phyloP scores from a whole-genome alignment of 64 coral and sea anemone species.

The Montipora efflorescens region DNA sequence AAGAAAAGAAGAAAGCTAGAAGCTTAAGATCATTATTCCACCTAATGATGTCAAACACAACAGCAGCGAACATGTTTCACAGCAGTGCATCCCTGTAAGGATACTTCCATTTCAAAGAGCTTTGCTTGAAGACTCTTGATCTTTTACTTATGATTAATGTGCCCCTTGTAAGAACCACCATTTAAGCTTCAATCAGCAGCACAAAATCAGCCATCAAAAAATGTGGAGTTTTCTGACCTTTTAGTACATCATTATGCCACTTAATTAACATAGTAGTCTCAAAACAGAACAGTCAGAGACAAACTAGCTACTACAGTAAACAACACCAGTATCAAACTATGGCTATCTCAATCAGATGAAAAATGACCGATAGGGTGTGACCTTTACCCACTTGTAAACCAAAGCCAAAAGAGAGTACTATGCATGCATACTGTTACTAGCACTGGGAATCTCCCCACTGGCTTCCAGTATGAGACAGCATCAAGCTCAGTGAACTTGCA shows the following conservation, averaged over 20 bases:
- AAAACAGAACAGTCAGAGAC: too few species aligned
- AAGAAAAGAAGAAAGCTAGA: neutral
- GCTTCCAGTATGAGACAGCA: neutral
- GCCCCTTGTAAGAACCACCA: too few species aligned
- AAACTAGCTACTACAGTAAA: too few species aligned
- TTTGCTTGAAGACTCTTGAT: neutral
- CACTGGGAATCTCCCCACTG: neutral
- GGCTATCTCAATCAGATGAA: too few species aligned
- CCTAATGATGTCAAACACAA: neutral
- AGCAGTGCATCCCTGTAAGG: neutral
- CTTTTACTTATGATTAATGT: neutral
- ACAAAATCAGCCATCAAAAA: too few species aligned
- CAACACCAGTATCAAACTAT: too few species aligned
- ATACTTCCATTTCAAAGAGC: neutral
- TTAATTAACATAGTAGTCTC: too few species aligned
- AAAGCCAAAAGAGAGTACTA: neutral
- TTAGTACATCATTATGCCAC: too few species aligned
- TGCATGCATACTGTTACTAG: neutral
- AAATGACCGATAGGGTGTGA: too few species aligned
- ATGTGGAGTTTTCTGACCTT: too few species aligned
- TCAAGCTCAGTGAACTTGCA: neutral
- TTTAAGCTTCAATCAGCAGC: too few species aligned
- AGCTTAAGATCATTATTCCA: neutral
- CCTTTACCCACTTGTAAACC: too few species aligned
- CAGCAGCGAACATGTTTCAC: neutral